phyloP scores from a whole-genome alignment of 2,888 invertebrate genomes.

The Cerastoderma edule region DNA sequence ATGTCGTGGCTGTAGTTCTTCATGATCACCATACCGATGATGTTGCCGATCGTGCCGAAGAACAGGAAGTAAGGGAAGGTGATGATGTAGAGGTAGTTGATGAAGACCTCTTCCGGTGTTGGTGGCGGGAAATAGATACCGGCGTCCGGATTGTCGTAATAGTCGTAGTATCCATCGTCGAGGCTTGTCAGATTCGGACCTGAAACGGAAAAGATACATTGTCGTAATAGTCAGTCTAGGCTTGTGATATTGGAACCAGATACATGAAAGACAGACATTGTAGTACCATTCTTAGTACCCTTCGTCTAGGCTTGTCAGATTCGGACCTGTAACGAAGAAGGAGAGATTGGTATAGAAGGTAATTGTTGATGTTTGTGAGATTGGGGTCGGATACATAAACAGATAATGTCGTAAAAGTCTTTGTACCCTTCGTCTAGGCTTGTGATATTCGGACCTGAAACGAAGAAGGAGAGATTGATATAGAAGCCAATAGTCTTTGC shows the following conservation, averaged over 20 bases:
- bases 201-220: constrained; percentile 19
- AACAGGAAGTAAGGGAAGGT: constrained; percentile 74
- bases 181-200: constrained; percentile 11
- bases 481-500: not conserved
- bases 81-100: constrained; percentile 62
- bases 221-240: not conserved
- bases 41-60: constrained; percentile 76
- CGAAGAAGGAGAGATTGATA: not conserved
- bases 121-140: constrained; percentile 11
- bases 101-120: constrained; percentile 42
- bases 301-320: too few species aligned
- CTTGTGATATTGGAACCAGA: too few species aligned
- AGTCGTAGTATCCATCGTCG: constrained; percentile 20
- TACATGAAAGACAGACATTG: too few species aligned
- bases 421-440: constrained; percentile 3
- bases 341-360: too few species aligned
- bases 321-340: too few species aligned
- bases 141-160: not conserved
- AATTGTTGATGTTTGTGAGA: too few species aligned
- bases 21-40: constrained; percentile 63
- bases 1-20: constrained; percentile 73
- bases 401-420: not conserved
- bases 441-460: constrained; percentile 16
- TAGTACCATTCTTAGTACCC: too few species aligned
- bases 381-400: too few species aligned